Evolutionary conservation across 2,797 vertebrate species (phyloP).

Genomic region (Sebastes steindachneri): DNA sequence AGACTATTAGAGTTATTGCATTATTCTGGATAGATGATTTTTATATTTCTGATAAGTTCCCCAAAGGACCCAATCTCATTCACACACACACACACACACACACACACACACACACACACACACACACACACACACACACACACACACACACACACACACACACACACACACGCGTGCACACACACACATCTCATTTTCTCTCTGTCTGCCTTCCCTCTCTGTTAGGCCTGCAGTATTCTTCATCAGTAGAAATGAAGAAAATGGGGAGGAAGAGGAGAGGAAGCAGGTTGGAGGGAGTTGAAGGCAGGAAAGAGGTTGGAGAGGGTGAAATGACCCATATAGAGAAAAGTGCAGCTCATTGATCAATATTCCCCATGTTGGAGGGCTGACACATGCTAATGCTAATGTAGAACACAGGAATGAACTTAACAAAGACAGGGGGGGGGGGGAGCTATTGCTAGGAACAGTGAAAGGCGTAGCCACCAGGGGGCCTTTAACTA

Average conservation of each 20-base stretch:
- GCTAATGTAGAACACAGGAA: slow-evolving; percentile 12
- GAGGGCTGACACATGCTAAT: not conserved
- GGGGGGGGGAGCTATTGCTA: not conserved
- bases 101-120: not conserved
- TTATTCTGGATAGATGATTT: slow-evolving; percentile 42
- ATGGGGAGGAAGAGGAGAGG: not conserved
- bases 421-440: slow-evolving; percentile 14
- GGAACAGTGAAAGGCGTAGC: not conserved
- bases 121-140: not conserved
- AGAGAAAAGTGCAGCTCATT: slow-evolving; percentile 1
- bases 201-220: not conserved
- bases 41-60: slow-evolving; percentile 42
- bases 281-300: not conserved
- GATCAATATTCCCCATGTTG: slow-evolving; percentile 24
- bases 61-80: not conserved
- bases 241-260: not conserved
- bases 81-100: not conserved
- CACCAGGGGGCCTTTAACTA: no score
- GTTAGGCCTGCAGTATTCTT: slow-evolving; percentile 3
- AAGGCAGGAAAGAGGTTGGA: not conserved
- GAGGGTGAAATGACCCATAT: slow-evolving; percentile 20
- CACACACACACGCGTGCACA: not conserved
- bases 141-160: not conserved
- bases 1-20: slow-evolving; percentile 20
- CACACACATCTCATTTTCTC: not conserved